Evolutionary conservation across 2,113 vertebrate species (phyloP), one percentile per base, ranked within the genome.

Genomic region (Aleadryas rufinucha): DNA sequence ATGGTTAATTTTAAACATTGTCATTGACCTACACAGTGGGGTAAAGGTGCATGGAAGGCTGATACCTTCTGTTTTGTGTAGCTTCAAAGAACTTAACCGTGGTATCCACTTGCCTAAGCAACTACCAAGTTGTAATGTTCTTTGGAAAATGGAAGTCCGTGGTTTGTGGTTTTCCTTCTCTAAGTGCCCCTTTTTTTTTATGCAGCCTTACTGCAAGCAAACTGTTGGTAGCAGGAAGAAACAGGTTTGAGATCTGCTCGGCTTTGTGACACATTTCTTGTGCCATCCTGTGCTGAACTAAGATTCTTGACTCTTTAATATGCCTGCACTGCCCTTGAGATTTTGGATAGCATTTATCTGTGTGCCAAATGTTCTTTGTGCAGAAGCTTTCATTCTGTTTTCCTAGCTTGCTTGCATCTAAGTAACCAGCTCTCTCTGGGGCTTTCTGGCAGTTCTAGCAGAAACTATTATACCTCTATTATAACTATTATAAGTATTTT

Each of bases 161-260:
- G 83, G 86, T 94, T 90, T 82, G 90, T 87, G 92, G 90, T 80
- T 96, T 95, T 92, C 70, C 72, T 71, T 75, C 60, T 89, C 41
- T 23, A 52, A 83, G 20, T 11, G 4, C 16, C 0, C 33, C 52
- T 81, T 57, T 77, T 93, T 52, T 49, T 66, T 86, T 82, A n/a
- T 31, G 90, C 71, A 81, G 20, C 44, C 28, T 86, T 31, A 49
- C 23, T 52, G 45, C 56, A 77, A 87, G 79, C 23, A n/a, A 63
- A 54, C 76, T 41, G 24, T 9, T 59, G 28, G 47, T 31, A 33
- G 31, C 28, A 68, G 45, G 23, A 83, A 64, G 68, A 66, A 80
- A 22, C 12, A 28, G 33, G 10, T 50, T 77, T 83, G 52, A 54
- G 44, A 57, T 65, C 31, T 91, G 50, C 41, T 31, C 70, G 12